Evolutionary conservation across 2,113 vertebrate species (phyloP), one percentile per base, ranked within the genome.

Genomic region (Empidonax alnorum): DNA sequence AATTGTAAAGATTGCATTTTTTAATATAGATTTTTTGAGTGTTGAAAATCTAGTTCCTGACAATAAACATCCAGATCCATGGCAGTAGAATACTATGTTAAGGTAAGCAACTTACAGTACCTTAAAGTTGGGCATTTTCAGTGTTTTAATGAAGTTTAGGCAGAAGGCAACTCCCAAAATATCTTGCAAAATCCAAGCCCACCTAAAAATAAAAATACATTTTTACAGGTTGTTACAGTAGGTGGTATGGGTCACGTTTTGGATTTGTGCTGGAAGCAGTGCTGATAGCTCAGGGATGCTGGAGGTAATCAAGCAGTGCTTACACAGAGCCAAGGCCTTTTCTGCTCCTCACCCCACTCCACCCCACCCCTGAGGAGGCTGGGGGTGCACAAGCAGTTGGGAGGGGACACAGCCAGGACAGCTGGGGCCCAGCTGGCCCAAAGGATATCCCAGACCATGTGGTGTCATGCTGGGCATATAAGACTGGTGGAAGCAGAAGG

Each of bases 151-250:
- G 95, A 99, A 99, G 98, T 99, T 99, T 39, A 99, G 97, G 94
- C 99, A 99, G 97, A 99, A 99, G 88, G 99, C 98, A 96, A 99
- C 97, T 88, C 99, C 99, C 71, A 99, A 97, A 73, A 99, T 97
- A 96, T 99, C 99, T 93, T 99, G 99, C 91, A 99, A 98, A 97
- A 99, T 99, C 99, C 99, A 99, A 96, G 99, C 98, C 99, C 99
- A 99, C 83, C 99, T 99, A 61, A 91, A 98, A 97, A 96, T 58
- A 92, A 93, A 87, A 78, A 52, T 27, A 46, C 53, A 47, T 44
- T 72, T 86, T 91, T 58, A 89, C 31, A 81, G 10, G 7, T 65
- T 84, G 14, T 63, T 86, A 42, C 31, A 44, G 31, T 4, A 77
- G 55, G 31, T 56, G 47, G 14, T 33, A 62, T 35, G 47, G 55